Conservation (phyloP, 2,797 vertebrate genomes). For the Hippopotamyrus pictus region DNA sequence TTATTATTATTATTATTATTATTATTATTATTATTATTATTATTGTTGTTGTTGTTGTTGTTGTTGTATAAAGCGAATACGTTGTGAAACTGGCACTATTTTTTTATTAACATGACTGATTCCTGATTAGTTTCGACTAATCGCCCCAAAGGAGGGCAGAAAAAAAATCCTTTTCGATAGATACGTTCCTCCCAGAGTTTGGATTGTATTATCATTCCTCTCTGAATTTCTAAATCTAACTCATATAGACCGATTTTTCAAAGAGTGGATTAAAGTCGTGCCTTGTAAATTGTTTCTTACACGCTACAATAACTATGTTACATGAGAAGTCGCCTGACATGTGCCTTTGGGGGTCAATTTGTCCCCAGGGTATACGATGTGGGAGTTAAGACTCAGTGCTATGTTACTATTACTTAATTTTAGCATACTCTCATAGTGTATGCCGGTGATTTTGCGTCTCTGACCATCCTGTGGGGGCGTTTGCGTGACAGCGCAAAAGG, state of each 20-base stretch:
- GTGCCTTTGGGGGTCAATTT: background rate
- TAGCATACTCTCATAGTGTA: background rate
- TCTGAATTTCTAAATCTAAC: background rate
- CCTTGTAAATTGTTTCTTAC: background rate
- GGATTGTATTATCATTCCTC: background rate
- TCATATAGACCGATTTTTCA: background rate
- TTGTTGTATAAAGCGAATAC: background rate
- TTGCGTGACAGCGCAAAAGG: background rate
- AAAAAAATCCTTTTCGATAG: background rate
- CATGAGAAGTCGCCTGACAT: background rate
- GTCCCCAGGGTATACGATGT: background rate
- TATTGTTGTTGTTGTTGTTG: background rate
- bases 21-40: background rate
- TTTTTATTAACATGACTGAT: background rate
- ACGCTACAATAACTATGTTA: background rate
- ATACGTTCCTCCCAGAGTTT: background rate
- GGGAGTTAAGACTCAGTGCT: background rate
- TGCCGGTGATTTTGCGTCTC: background rate
- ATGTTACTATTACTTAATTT: background rate
- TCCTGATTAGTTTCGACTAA: background rate
- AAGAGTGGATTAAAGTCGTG: background rate
- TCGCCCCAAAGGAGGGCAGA: background rate
- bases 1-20: too few relatives aligned
- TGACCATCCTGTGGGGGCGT: background rate
- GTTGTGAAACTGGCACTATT: background rate